A percentile compares a stretch with the other conserved stretches of the same genome.
These are phyloP conservation scores for Nipponia nippon DNA, from an alignment of 2,113 vertebrate genomes.

Conservation along the genomic window DNA sequence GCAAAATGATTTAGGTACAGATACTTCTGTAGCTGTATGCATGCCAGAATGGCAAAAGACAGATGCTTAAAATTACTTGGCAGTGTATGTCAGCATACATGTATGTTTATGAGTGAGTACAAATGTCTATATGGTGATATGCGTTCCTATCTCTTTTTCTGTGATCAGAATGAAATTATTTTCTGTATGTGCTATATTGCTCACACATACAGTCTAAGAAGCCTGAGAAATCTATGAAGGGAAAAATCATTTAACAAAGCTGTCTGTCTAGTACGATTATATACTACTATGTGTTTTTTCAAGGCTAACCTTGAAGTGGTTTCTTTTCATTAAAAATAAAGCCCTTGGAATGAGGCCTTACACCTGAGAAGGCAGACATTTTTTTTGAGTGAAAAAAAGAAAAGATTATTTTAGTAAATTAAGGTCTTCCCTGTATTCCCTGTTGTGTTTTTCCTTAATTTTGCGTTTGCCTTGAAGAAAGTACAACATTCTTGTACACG, in stretches of 20 bases:
- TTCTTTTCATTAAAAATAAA: slow-evolving; percentile 55
- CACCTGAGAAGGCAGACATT: neutral
- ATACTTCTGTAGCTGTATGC: neutral
- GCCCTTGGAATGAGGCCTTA: slow-evolving; percentile 20
- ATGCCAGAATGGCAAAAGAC: neutral
- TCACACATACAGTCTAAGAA: neutral
- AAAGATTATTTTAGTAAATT: neutral
- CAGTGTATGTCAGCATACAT: neutral
- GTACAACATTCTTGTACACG: neutral
- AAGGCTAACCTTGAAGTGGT: slow-evolving; percentile 25
- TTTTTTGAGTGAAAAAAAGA: neutral
- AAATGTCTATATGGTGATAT: neutral
- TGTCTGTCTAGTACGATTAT: neutral
- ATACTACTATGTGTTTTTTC: neutral
- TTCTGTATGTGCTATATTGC: neutral
- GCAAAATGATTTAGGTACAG: slow-evolving; percentile 29
- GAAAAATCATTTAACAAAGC: slow-evolving; percentile 30
- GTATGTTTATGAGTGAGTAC: neutral
- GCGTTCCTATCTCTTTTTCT: neutral
- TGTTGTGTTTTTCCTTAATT: neutral
- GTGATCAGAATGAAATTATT: neutral
- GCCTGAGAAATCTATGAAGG: neutral
- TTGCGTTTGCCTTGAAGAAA: neutral
- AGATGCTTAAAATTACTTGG: neutral
- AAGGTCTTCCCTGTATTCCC: neutral